Conservation (phyloP, 2,888 invertebrate genomes). For the Formica aserva region DNA sequence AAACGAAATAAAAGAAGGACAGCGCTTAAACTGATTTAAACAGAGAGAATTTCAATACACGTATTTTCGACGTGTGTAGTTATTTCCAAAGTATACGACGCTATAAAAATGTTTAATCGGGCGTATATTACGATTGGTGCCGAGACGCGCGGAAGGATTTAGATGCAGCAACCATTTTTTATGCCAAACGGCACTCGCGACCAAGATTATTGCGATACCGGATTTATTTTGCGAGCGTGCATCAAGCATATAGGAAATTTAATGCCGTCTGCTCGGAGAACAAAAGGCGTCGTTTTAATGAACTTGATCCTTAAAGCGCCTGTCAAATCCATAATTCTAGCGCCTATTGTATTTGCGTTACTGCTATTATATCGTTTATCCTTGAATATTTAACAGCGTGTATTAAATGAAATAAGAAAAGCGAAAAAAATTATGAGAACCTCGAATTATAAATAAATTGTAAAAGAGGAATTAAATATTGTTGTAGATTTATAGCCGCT, state of each 20-base stretch:
- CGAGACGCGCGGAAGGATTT: background rate
- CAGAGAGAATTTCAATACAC: constrained; percentile 21
- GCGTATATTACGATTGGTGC: constrained; percentile 20
- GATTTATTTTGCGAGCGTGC: constrained; percentile 50
- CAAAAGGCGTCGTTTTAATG: constrained; percentile 50
- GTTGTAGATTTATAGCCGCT: background rate
- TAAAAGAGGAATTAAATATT: background rate
- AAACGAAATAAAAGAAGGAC: constrained; percentile 14
- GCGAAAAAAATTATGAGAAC: background rate
- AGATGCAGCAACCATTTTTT: constrained; percentile 38
- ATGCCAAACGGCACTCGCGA: background rate
- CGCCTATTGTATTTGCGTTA: constrained; percentile 39
- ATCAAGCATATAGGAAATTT: constrained; percentile 49
- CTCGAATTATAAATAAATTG: constrained; percentile 10
- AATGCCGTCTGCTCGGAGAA: constrained; percentile 36
- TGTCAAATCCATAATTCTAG: constrained; percentile 46
- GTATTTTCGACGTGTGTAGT: background rate
- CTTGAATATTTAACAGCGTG: background rate
- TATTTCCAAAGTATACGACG: background rate
- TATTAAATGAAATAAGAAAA: constrained; percentile 10
- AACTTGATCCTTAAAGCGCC: constrained; percentile 46
- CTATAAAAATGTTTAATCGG: constrained; percentile 42
- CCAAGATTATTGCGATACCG: constrained; percentile 48
- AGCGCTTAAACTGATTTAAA: constrained; percentile 7
- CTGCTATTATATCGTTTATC: constrained; percentile 32